Evolutionary conservation across 2,797 vertebrate species (phyloP).

Genomic region (Typhlichthys eigenmanni): DNA sequence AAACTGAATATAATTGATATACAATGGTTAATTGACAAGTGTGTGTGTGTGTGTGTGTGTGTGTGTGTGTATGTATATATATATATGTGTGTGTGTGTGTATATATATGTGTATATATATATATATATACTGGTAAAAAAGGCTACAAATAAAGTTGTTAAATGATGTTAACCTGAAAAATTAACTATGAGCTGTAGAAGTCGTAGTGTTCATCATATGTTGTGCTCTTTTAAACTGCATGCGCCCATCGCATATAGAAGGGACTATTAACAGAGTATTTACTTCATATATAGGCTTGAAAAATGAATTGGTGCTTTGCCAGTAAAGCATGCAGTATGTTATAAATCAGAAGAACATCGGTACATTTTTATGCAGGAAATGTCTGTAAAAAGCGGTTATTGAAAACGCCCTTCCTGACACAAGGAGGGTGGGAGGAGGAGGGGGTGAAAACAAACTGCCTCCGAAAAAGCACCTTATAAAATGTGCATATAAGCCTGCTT

Average conservation of each 20-base stretch:
- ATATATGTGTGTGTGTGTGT: too few relatives aligned
- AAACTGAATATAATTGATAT: background rate
- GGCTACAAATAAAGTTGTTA: background rate
- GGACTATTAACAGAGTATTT: background rate
- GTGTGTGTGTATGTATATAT: too few relatives aligned
- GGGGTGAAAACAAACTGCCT: too few relatives aligned
- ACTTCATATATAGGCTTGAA: background rate
- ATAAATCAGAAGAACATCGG: conserved; percentile 15
- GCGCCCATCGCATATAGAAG: background rate
- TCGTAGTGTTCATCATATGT: too few relatives aligned
- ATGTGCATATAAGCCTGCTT: too few relatives aligned
- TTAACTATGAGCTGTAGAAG: background rate
- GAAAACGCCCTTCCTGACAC: too few relatives aligned
- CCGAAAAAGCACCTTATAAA: background rate
- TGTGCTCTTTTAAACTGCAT: too few relatives aligned
- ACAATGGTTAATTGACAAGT: too few relatives aligned
- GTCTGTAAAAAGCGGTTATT: background rate
- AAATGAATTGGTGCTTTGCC: background rate
- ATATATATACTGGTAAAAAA: background rate
- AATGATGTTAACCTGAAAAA: background rate
- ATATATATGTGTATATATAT: too few relatives aligned
- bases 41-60: too few relatives aligned
- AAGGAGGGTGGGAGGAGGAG: too few relatives aligned
- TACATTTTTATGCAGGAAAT: conserved; percentile 28
- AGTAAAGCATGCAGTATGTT: background rate